A percentile compares a stretch with the other conserved stretches of the same genome.
Conservation (phyloP, 2,888 invertebrate species). For the Chydorus sphaericus region DNA sequence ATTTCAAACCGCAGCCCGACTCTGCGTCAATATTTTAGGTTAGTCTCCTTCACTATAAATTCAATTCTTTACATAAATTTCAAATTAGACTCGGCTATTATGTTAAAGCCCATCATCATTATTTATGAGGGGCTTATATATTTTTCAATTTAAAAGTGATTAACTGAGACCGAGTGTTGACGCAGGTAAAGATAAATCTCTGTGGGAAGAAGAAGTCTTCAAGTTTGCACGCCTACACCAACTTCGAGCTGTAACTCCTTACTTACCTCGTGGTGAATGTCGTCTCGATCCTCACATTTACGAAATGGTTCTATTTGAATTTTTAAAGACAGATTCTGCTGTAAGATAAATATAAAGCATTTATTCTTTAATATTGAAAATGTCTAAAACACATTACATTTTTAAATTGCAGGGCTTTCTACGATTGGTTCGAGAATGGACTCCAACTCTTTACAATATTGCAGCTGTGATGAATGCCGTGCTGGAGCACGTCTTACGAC, state of each 20-base stretch:
- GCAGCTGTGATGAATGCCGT: slow-evolving; percentile 73
- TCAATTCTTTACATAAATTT: too few species aligned
- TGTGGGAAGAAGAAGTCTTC: slow-evolving; percentile 85
- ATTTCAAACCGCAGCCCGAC: slow-evolving; percentile 68
- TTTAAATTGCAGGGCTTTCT: slow-evolving; percentile 46
- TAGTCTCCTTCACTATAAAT: slow-evolving; percentile 23
- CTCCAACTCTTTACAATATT: slow-evolving; percentile 64
- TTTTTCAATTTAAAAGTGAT: too few species aligned
- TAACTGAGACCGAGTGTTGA: too few species aligned
- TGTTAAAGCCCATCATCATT: too few species aligned
- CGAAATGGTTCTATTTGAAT: slow-evolving; percentile 87
- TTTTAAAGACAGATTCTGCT: slow-evolving; percentile 62
- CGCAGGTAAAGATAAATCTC: slow-evolving; percentile 47
- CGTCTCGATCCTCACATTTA: slow-evolving; percentile 70
- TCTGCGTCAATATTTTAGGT: slow-evolving; percentile 70
- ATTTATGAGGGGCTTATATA: too few species aligned
- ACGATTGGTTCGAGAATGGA: slow-evolving; percentile 75
- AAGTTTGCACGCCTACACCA: slow-evolving; percentile 77
- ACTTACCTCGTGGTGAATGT: slow-evolving; percentile 58
- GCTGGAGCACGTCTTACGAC: slow-evolving; percentile 50
- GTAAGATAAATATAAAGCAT: slow-evolving; percentile 27
- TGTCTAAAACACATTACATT: not conserved
- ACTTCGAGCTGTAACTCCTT: slow-evolving; percentile 59
- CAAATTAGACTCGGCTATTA: too few species aligned
- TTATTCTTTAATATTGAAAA: not conserved